Base-by-base conservation (phyloP, 35 echinoderm and acorn worm species). In the Apostichopus californicus region DNA sequence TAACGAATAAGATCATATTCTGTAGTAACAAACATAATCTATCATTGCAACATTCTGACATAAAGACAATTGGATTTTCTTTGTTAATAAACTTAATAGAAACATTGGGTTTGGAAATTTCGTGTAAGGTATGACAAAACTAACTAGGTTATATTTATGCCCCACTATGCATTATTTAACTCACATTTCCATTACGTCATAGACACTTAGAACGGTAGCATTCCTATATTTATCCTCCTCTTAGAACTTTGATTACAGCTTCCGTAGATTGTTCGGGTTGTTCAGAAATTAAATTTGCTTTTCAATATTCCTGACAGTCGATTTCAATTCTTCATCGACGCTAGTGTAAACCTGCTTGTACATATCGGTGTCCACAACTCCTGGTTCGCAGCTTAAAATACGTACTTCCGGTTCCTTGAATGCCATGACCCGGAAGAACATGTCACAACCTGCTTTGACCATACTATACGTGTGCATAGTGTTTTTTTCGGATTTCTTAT, bases 341-440 rank as follows among this genome's bases (percentile, higher is more conserved):
- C 57, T 86, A 26, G 81, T 73, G 8, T 77, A 73, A 28, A 84
- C 77, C 56, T 89, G 52, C 34, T 55, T 78, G 5, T 55, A 56
- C 94, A 95, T 95, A 8, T 56, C 90, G 14, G 90, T 95, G 1
- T 72, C 90, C 11, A 95, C 90, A 28, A 90, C 82, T 5, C 94
- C 90, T 6, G 94, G 94, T 5, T 90, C 24, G 77, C 86, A 95
- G 57, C 78, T 88, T 14, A 95, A 18, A 59, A 95, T 46, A 2
- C 94, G 63, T 0, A 89, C 73, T 57, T 95, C 94, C 14, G 94
- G 90, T 75, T 95, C 83, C 21, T 92, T 90, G 17, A 60, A 2
- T 52, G 90, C 94, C 22, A 88, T 24, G 1, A 73, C 80, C 17
- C 57, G 73, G 11, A 92, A 79, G 58, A 79, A 53, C 94, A 95